A percentile compares a stretch with the other conserved stretches of the same genome.
Conservation (phyloP, 2,888 invertebrate genomes). For the Orthosia gothica region DNA sequence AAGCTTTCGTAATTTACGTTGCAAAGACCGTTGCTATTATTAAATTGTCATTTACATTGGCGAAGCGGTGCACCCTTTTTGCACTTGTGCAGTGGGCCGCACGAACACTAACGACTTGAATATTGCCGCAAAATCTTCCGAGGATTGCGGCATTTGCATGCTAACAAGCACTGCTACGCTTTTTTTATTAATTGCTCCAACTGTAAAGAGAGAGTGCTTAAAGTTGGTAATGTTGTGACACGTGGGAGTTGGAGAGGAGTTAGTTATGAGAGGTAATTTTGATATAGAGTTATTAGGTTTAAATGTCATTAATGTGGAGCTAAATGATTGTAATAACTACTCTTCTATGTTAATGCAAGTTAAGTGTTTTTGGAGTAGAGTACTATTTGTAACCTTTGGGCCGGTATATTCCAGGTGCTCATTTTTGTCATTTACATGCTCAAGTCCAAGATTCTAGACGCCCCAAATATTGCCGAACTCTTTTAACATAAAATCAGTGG, state of each 20-base stretch:
- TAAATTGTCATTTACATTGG: slow-evolving; percentile 75
- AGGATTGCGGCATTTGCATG: slow-evolving; percentile 83
- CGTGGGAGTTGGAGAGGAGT: slow-evolving; percentile 25
- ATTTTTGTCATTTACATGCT: no score
- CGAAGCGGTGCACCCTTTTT: slow-evolving; percentile 74
- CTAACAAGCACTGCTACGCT: slow-evolving; percentile 78
- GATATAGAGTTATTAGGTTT: background rate
- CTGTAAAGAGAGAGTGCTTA: slow-evolving; percentile 32
- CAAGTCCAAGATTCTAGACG: no score
- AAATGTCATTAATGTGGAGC: background rate
- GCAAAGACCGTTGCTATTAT: slow-evolving; percentile 71
- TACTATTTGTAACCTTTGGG: no score
- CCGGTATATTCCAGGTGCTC: no score
- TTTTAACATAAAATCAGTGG: no score
- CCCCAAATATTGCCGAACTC: no score
- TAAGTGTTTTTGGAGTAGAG: no score
- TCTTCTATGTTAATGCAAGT: no score
- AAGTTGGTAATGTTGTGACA: slow-evolving; percentile 30
- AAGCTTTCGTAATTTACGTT: slow-evolving; percentile 64
- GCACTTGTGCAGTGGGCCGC: slow-evolving; percentile 76
- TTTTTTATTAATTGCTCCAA: slow-evolving; percentile 82
- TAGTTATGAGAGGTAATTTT: background rate
- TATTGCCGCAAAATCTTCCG: slow-evolving; percentile 82
- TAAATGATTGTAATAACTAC: no score
- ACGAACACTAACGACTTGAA: slow-evolving; percentile 86